Base-by-base conservation (phyloP, 2,113 vertebrate genomes). In the Corynorhinus townsendii region DNA sequence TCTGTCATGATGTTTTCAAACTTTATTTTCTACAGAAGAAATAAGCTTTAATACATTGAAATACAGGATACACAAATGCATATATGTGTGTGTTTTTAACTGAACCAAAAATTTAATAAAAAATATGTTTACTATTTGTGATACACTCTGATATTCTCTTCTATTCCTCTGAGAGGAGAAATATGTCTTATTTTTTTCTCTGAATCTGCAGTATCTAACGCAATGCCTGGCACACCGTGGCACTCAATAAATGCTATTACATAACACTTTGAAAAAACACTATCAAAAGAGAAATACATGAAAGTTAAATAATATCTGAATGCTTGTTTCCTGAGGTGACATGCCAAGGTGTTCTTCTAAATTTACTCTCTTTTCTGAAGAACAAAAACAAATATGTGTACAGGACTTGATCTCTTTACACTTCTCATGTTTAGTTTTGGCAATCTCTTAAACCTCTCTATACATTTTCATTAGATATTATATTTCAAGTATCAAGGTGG, bases 401-500 rank as follows among this genome's bases (percentile, higher is more conserved):
- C 12, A 91, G 73, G 35, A 86, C 45, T n/a, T 88, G 20, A 45
- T 24, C 69, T 82, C 54, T 26, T 64, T 38, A 93, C 26, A 45
- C 5, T 10, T 49, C 71, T 54, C 90, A 26, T 91, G 52, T 90
- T 83, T 94, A 81, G 54, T 82, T 86, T 40, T 83, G 68, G 43
- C 11, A 94, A 17, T 54, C 43, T 86, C 84, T 68, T 82, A 89
- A 82, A 76, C 5, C 5, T 85, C 62, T 85, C 54, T 81, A 33
- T 79, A 81, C 30, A n/a, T 84, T 90, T 93, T 66, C 73, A 90
- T 91, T 40, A 94, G 56, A 75, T 91, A 49, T 71, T 85, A 40
- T 1, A 22, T 71, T 81, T 88, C 62, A 69, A 56, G 49, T 72
- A 24, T 84, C 20, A 54, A 62, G 49, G 56, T 35, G 45, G 66